Conservation (phyloP, 2,797 vertebrate genomes). For the Pristis pectinata region DNA sequence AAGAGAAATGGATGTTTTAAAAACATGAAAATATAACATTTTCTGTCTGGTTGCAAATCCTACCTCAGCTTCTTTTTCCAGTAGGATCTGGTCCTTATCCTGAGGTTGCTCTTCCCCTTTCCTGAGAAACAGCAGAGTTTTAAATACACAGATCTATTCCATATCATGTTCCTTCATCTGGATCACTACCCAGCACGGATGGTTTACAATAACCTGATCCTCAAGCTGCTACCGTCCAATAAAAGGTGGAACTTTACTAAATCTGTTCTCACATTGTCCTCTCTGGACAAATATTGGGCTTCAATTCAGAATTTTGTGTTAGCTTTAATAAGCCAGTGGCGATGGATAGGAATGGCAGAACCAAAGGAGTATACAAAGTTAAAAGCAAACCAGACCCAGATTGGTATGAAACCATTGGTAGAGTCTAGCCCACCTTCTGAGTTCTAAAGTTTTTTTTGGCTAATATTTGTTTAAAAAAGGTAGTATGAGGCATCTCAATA, state of each 20-base stretch:
- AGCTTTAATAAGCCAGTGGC: not conserved
- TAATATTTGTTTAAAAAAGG: not conserved
- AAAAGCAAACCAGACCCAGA: not conserved
- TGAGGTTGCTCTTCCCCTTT: constrained; percentile 79
- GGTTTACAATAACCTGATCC: not conserved
- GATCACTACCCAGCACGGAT: not conserved
- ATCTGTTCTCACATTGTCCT: not conserved
- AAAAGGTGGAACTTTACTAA: not conserved
- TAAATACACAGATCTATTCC: not conserved
- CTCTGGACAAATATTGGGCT: not conserved
- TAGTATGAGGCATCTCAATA: not conserved
- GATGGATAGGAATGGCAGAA: not conserved
- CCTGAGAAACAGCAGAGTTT: constrained; percentile 53
- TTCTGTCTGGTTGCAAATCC: constrained; percentile 36
- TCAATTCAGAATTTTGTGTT: not conserved
- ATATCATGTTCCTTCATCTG: not conserved
- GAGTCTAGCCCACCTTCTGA: not conserved
- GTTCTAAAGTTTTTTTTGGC: not conserved
- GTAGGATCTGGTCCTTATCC: constrained; percentile 94
- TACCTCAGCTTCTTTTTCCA: constrained; percentile 98
- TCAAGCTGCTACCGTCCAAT: not conserved
- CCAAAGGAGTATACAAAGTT: not conserved
- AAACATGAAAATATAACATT: not conserved
- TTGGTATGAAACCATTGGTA: not conserved
- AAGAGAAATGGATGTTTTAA: not conserved